These are phyloP conservation scores for Zalophus californianus DNA, from an alignment of 2,797 vertebrate species.

Conservation along the genomic window DNA sequence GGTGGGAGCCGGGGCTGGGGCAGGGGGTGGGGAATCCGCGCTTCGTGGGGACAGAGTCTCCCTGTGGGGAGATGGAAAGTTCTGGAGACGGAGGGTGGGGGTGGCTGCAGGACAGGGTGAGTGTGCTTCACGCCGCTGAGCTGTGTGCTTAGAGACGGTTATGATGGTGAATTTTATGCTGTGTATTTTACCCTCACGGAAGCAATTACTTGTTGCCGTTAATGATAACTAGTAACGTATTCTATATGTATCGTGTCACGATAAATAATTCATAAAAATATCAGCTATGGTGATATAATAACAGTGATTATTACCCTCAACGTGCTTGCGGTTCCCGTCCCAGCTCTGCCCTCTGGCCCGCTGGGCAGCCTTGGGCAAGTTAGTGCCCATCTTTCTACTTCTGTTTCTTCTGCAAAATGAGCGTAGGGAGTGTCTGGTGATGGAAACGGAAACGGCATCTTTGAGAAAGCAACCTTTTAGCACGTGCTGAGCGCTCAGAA, in stretches of 20 bases:
- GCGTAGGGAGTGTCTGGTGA: accelerated
- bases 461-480: background rate
- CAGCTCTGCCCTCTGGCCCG: background rate
- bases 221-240: background rate
- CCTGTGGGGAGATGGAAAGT: background rate
- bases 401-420: background rate
- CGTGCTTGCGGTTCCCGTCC: background rate
- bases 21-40: accelerated
- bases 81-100: background rate
- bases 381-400: background rate
- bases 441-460: background rate
- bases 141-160: background rate
- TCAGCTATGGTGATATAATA: background rate
- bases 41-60: background rate
- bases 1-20: background rate
- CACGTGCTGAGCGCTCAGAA: accelerated
- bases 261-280: background rate
- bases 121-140: accelerated
- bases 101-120: accelerated
- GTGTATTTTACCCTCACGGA: background rate
- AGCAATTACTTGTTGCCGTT: background rate
- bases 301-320: accelerated
- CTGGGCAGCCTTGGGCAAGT: background rate
- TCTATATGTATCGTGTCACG: too few species aligned
- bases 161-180: too few species aligned